Conservation (phyloP, 2,888 invertebrate species). For the Cremastobaeus sp. region DNA sequence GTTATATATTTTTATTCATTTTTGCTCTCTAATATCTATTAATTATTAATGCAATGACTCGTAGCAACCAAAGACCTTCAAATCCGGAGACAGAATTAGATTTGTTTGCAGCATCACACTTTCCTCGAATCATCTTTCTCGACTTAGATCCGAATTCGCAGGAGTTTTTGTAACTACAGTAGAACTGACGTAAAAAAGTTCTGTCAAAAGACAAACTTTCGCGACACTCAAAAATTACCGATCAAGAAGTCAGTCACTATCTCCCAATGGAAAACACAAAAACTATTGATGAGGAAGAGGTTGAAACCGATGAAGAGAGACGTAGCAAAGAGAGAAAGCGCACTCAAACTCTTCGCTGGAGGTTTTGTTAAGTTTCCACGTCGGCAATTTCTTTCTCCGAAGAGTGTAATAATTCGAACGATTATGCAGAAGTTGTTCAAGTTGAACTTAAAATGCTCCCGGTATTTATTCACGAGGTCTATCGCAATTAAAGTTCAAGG, state of each 20-base stretch:
- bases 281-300: slow-evolving; percentile 39
- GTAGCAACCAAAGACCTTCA: background rate
- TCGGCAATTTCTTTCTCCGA: slow-evolving; percentile 50
- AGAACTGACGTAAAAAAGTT: slow-evolving; percentile 29
- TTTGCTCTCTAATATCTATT: no score
- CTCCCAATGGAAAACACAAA: slow-evolving; percentile 47
- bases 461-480: slow-evolving; percentile 29
- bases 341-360: slow-evolving; percentile 18
- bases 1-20: no score
- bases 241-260: slow-evolving; percentile 55
- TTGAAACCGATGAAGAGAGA: background rate
- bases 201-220: slow-evolving; percentile 41
- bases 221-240: slow-evolving; percentile 53
- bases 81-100: slow-evolving; percentile 43
- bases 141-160: slow-evolving; percentile 55
- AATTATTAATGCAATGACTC: no score
- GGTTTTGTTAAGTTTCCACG: slow-evolving; percentile 53
- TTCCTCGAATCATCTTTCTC: slow-evolving; percentile 57
- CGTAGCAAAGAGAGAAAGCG: background rate
- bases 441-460: slow-evolving; percentile 20
- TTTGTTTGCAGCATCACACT: slow-evolving; percentile 45
- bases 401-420: slow-evolving; percentile 48
- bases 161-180: slow-evolving; percentile 33
- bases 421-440: slow-evolving; percentile 30
- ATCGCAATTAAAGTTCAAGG: no score